A percentile compares a stretch with the other conserved stretches of the same genome.
These are phyloP conservation scores for Galemys pyrenaicus DNA, from an alignment of 2,113 vertebrate species.

Conservation along the genomic window DNA sequence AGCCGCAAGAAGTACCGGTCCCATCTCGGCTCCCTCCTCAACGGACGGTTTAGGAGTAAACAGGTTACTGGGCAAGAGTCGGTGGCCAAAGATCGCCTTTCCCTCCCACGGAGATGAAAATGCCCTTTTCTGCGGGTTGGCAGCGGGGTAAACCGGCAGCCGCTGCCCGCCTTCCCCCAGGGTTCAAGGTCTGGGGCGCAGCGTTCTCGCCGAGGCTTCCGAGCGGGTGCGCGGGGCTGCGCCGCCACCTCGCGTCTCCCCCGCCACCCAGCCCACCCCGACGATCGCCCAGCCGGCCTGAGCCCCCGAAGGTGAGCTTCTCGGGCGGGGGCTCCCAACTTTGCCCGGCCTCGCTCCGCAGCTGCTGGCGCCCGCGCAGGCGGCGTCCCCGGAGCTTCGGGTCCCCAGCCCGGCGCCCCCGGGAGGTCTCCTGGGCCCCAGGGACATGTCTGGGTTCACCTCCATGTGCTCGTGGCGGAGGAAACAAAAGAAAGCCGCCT, in stretches of 20 bases:
- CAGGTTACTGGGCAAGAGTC: constrained; percentile 58
- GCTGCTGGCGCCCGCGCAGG: neutral
- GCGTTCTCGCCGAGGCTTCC: neutral
- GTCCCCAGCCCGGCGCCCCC: neutral
- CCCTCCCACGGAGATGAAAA: neutral
- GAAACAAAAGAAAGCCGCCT: constrained; percentile 78
- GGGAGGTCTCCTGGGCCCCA: neutral
- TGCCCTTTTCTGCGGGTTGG: neutral
- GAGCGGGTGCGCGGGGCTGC: neutral
- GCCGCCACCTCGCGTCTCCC: neutral
- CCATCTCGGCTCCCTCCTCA: constrained; percentile 46
- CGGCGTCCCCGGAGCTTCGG: neutral
- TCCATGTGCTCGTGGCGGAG: constrained; percentile 66
- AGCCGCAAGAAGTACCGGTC: constrained; percentile 20
- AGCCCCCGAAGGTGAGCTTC: neutral
- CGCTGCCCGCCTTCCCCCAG: neutral
- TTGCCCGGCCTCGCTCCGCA: neutral
- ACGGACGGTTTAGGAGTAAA: constrained; percentile 9
- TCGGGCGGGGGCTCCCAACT: constrained; percentile 33
- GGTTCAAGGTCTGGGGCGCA: neutral
- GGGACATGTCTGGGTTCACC: constrained; percentile 68
- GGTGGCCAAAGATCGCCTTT: neutral
- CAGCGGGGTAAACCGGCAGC: no score
- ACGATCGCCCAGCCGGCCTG: neutral
- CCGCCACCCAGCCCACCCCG: neutral